Evolutionary conservation across 2,888 invertebrate species (phyloP).

Genomic region (Oegoconia quadripuncta): DNA sequence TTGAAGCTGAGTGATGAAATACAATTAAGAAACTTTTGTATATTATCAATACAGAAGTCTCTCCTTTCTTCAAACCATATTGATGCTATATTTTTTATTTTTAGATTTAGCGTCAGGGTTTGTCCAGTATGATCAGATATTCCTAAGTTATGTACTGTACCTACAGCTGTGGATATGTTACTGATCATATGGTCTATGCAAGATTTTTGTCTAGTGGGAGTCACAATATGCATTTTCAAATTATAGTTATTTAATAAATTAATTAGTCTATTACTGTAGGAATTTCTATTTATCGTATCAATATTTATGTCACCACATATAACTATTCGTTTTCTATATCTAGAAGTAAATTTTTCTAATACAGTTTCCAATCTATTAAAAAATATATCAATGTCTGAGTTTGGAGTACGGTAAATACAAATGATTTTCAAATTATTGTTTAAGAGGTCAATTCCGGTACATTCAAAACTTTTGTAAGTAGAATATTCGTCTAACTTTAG

Average conservation of each 20-base stretch:
- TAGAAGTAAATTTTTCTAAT: neutral
- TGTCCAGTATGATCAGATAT: constrained; percentile 2
- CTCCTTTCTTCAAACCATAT: neutral
- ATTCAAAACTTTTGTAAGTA: neutral
- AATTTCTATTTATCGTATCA: neutral
- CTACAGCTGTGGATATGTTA: neutral
- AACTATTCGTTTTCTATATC: neutral
- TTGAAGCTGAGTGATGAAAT: neutral
- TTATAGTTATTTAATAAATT: neutral
- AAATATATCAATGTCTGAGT: neutral
- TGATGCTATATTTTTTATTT: neutral
- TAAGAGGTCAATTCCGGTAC: constrained; percentile 2
- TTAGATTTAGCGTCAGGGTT: neutral
- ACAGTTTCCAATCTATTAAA: neutral
- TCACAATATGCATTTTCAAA: neutral
- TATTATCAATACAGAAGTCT: neutral
- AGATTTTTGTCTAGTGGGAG: neutral
- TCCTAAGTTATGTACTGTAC: neutral
- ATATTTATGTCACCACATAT: constrained; percentile 1
- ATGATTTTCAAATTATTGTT: no score
- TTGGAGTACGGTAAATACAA: neutral
- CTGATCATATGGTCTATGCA: constrained; percentile 2
- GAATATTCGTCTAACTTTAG: neutral
- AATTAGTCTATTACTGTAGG: neutral
- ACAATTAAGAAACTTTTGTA: neutral